phyloP scores from a whole-genome alignment of 2,113 vertebrate species.

The Takifugu bimaculatus region DNA sequence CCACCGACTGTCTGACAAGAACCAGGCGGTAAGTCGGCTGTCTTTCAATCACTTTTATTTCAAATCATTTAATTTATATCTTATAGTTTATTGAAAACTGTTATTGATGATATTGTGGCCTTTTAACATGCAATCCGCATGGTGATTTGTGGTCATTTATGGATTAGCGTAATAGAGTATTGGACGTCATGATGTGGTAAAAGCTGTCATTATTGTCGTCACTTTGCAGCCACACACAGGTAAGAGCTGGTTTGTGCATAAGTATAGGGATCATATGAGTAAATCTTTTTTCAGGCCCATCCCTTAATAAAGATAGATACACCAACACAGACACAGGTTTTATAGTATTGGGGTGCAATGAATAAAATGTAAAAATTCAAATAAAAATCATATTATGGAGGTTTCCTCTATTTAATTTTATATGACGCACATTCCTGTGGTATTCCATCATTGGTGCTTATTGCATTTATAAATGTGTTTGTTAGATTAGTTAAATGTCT shows the following conservation, averaged over 20 bases:
- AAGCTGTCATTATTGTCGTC: slow-evolving; percentile 35
- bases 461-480: too few species aligned
- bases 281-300: too few species aligned
- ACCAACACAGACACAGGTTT: too few species aligned
- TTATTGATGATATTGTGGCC: slow-evolving; percentile 7
- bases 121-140: slow-evolving; percentile 23
- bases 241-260: slow-evolving; percentile 33
- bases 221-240: slow-evolving; percentile 22
- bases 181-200: slow-evolving; percentile 48
- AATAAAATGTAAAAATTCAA: too few species aligned
- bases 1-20: slow-evolving; percentile 78
- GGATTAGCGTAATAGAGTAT: slow-evolving; percentile 26
- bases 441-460: too few species aligned
- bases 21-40: slow-evolving; percentile 78
- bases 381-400: too few species aligned
- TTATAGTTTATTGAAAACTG: not conserved
- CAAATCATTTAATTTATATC: not conserved
- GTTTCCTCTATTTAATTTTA: too few species aligned
- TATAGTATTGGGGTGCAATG: too few species aligned
- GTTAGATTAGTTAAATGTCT: too few species aligned
- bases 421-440: too few species aligned
- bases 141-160: slow-evolving; percentile 12
- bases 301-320: too few species aligned
- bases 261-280: not conserved
- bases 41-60: not conserved